Percentiles rank a stretch among this genome's conserved stretches.
Evolutionary conservation across 1,140 invertebrate genomes (phyloP).

Genomic region (Drosophila repleta): DNA sequence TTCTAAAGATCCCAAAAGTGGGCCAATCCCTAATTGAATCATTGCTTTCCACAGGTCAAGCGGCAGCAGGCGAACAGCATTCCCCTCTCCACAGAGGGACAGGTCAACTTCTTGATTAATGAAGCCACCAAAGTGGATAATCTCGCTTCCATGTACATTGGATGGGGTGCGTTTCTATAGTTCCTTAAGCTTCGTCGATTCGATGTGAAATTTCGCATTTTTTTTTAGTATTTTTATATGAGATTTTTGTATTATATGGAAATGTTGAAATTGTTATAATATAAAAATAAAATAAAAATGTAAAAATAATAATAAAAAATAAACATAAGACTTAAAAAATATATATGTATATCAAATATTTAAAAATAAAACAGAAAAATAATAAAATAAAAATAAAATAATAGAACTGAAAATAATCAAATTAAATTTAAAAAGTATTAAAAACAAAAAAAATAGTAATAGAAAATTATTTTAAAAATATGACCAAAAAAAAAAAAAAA

Average conservation of each 20-base stretch:
- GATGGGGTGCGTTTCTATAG: conserved; percentile 89
- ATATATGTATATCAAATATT: too few relatives aligned
- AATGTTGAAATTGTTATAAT: not conserved
- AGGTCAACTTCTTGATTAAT: conserved; percentile 94
- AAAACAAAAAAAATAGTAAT: too few relatives aligned
- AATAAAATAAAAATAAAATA: too few relatives aligned
- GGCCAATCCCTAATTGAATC: conserved; percentile 6
- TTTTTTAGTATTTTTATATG: too few relatives aligned
- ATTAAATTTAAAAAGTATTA: too few relatives aligned
- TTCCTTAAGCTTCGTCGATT: not conserved
- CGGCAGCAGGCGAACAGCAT: conserved; percentile 86
- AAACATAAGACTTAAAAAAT: too few relatives aligned
- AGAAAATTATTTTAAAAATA: too few relatives aligned
- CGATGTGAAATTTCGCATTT: not conserved
- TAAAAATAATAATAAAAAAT: not conserved
- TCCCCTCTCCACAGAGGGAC: conserved; percentile 94
- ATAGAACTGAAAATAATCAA: too few relatives aligned
- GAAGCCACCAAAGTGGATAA: conserved; percentile 96
- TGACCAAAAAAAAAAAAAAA: too few relatives aligned
- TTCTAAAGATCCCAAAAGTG: not conserved
- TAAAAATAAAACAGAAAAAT: too few relatives aligned
- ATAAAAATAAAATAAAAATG: not conserved
- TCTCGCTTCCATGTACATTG: conserved; percentile 97
- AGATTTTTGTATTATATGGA: not conserved
- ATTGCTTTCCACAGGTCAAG: conserved; percentile 83